Conservation (phyloP, 2,113 vertebrate genomes). For the Cynopterus brachyotis region DNA sequence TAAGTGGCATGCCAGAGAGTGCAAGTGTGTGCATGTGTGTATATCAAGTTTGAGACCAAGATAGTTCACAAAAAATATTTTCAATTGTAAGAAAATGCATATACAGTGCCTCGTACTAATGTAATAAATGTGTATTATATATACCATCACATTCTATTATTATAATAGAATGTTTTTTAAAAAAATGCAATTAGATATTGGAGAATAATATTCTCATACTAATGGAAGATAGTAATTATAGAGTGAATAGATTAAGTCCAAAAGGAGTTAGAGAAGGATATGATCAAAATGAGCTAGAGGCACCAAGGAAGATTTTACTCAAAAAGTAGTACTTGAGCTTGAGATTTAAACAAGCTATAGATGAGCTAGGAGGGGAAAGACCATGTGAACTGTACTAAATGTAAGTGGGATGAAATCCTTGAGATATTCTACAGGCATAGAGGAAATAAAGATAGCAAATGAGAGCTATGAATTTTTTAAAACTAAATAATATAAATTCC, state of each 20-base stretch:
- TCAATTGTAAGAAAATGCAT: not conserved
- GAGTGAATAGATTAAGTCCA: not conserved
- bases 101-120: not conserved
- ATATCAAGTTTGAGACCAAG: constrained; percentile 7
- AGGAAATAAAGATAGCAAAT: constrained; percentile 32
- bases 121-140: not conserved
- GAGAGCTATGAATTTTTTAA: not conserved
- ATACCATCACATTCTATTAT: not conserved
- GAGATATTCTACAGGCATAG: not conserved
- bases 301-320: not conserved
- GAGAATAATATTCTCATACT: not conserved
- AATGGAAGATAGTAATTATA: not conserved
- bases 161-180: not conserved
- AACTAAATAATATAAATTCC: not conserved
- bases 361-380: not conserved
- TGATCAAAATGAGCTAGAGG: not conserved
- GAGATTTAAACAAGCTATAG: not conserved
- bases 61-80: not conserved
- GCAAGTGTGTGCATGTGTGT: not conserved
- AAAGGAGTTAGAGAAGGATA: not conserved
- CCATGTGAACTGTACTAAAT: not conserved
- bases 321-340: not conserved
- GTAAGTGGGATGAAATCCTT: not conserved
- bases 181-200: not conserved
- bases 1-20: not conserved